Conservation (phyloP, 2,888 invertebrate species). For the Nycteola revayana region DNA sequence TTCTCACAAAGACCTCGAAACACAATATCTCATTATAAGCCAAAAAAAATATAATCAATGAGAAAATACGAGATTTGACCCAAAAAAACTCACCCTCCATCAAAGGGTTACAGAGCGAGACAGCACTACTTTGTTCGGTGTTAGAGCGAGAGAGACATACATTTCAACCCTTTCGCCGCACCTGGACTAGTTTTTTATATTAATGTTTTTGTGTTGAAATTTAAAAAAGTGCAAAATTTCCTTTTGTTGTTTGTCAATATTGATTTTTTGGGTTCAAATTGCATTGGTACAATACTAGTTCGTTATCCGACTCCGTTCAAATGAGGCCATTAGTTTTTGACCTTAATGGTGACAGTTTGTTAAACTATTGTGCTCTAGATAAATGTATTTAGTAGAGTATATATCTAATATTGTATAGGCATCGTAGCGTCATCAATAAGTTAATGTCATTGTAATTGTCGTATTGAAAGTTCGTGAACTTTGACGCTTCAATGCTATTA, state of each 20-base stretch:
- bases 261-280: constrained; percentile 68
- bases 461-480: no score
- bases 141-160: constrained; percentile 41
- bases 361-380: constrained; percentile 6
- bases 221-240: constrained; percentile 77
- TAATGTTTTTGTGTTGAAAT: constrained; percentile 58
- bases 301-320: constrained; percentile 64
- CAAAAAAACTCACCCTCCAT: constrained; percentile 67
- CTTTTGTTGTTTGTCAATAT: constrained; percentile 73
- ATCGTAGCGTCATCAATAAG: no score
- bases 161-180: constrained; percentile 72
- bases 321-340: constrained; percentile 65
- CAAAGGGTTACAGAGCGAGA: constrained; percentile 70
- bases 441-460: no score
- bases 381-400: not conserved
- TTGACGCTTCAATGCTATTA: no score
- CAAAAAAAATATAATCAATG: constrained; percentile 66
- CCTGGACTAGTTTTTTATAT: constrained; percentile 66
- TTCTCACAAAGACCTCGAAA: constrained; percentile 54
- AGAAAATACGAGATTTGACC: constrained; percentile 76
- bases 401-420: not conserved
- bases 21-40: constrained; percentile 77
- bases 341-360: constrained; percentile 40
- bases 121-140: constrained; percentile 21
- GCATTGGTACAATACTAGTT: constrained; percentile 56